Base-by-base conservation (phyloP, 2,888 invertebrate genomes). In the Iselma pallidipennis region DNA sequence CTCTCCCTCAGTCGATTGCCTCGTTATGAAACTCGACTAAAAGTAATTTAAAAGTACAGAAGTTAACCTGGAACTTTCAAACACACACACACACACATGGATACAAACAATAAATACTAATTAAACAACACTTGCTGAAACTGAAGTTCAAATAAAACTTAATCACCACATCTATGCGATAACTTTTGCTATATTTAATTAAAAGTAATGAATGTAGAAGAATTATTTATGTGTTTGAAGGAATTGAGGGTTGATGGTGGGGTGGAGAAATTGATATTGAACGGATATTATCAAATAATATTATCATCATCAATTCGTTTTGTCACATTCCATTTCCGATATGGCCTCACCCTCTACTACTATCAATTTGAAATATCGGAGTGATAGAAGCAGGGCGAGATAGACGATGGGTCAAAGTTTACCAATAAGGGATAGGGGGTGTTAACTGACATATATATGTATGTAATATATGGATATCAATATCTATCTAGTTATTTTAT, bases 251-350 rank as follows among this genome's bases (percentile, higher is more conserved):
- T n/a, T n/a, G n/a, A n/a, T n/a, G n/a, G n/a, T n/a, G n/a, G n/a
- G n/a, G n/a, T n/a, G n/a, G n/a, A 45, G 12, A 23, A 23, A 45
- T 45, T 45, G 45, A 45, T 45, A 45, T 45, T 23, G 45, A 45
- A 10, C 45, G 23, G 45, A 45, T 45, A 45, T 45, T 23, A 45
- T 23, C 45, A 23, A 45, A 45, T 45, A 45, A 45, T 45, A 45
- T 45, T 31, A 28, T 31, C 63, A 65, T 63, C 55, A 57, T 50
- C 65, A 57, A 65, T 65, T 63, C 65, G 58, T 52, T 65, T 61
- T 45, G 66, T 65, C 62, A 60, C 62, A 63, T 67, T 65, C 62
- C 61, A 60, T 58, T 58, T 61, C 62, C 60, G 63, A 61, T 65
- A 65, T 52, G 25, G 49, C 61, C 45, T n/a, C 45, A 23, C 23